A percentile compares a stretch with the other conserved stretches of the same genome.
phyloP scores from a whole-genome alignment of 1,140 invertebrate species.

The Harlomillsia oculata region DNA sequence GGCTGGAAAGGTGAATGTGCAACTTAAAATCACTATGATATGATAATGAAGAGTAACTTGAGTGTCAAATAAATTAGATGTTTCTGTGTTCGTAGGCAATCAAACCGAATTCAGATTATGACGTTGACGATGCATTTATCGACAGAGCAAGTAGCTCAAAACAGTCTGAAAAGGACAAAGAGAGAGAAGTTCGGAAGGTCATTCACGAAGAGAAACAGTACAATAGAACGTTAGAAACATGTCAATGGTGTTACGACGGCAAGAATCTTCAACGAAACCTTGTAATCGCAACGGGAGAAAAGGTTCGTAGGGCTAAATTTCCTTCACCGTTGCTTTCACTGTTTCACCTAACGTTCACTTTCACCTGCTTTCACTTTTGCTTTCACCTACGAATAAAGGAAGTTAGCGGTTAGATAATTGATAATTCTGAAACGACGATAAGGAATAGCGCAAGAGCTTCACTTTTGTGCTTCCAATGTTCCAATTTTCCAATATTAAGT shows the following conservation, averaged over 20 bases:
- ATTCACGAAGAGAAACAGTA: conserved; percentile 62
- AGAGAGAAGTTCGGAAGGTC: conserved; percentile 55
- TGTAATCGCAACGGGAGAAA: conserved; percentile 68
- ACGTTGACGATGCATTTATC: conserved; percentile 80
- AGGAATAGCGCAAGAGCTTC: too few species aligned
- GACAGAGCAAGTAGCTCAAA: conserved; percentile 57
- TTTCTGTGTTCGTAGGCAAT: conserved; percentile 41
- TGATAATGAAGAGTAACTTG: conserved; percentile 15
- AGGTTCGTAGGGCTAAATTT: conserved; percentile 44
- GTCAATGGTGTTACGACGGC: conserved; percentile 71
- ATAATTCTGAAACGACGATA: too few species aligned
- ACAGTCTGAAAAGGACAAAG: conserved; percentile 51
- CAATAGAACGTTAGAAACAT: conserved; percentile 63
- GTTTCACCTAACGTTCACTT: too few species aligned
- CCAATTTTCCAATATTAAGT: too few species aligned
- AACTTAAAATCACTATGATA: conserved; percentile 10
- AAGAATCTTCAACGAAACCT: conserved; percentile 72
- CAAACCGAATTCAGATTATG: conserved; percentile 56
- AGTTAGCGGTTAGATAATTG: too few species aligned
- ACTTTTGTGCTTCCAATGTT: too few species aligned
- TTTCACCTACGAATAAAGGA: too few species aligned
- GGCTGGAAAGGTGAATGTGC: conserved; percentile 57
- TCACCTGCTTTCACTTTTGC: too few species aligned
- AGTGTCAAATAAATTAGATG: conserved; percentile 14
- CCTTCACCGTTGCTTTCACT: too few species aligned